Evolutionary conservation across 1,140 invertebrate genomes (phyloP).

Genomic region (Aphis craccivora): DNA sequence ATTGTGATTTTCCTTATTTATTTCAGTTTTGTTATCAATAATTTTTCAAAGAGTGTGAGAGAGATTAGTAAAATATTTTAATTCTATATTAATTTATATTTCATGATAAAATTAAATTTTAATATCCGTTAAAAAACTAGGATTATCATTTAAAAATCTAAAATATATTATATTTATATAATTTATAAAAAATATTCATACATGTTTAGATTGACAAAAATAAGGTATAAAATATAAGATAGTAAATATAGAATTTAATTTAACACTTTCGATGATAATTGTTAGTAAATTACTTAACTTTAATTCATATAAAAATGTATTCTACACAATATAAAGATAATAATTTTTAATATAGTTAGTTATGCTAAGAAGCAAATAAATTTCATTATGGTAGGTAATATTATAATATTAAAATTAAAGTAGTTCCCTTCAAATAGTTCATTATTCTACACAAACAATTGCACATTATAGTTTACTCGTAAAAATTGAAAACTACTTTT

Average conservation of each 20-base stretch:
- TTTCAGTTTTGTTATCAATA: background rate
- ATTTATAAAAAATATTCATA: too few relatives aligned
- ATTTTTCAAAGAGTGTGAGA: background rate
- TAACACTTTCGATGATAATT: background rate
- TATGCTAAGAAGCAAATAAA: background rate
- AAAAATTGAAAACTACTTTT: constrained; percentile 13
- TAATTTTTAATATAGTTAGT: too few relatives aligned
- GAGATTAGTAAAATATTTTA: background rate
- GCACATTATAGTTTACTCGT: background rate
- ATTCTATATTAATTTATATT: background rate
- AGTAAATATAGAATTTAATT: background rate
- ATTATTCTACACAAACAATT: background rate
- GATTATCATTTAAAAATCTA: background rate
- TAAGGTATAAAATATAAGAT: background rate
- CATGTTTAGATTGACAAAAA: too few relatives aligned
- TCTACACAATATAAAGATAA: background rate
- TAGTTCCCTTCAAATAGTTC: background rate
- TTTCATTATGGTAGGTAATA: background rate
- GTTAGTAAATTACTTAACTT: background rate
- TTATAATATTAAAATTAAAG: background rate
- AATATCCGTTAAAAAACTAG: background rate
- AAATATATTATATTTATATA: background rate
- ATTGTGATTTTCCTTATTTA: background rate
- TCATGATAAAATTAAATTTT: background rate
- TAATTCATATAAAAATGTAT: background rate